Percentiles rank a stretch among this genome's conserved stretches.
Conservation (phyloP, 2,113 vertebrate species). For the Acinonyx jubatus region DNA sequence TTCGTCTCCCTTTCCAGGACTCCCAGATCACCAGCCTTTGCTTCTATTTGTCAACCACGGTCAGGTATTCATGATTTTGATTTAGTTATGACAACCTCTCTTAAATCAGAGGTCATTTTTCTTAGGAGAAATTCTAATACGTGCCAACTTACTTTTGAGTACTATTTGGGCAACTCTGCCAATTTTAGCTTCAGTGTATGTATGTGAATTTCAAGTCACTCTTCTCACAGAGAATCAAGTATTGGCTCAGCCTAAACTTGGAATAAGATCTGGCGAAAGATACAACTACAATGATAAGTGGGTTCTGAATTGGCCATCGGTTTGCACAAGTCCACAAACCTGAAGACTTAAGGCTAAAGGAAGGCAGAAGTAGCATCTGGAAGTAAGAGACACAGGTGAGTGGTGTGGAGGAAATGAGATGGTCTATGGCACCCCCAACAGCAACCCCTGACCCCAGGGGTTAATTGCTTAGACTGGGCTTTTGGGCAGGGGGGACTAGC, state of each 20-base stretch:
- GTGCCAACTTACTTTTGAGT: neutral
- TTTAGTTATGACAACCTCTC: neutral
- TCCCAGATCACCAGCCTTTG: neutral
- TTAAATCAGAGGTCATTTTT: neutral
- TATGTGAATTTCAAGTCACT: neutral
- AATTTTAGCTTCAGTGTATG: neutral
- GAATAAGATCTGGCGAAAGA: neutral
- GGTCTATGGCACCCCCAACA: neutral
- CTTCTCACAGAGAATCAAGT: neutral
- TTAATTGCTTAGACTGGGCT: neutral
- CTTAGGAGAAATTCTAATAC: neutral
- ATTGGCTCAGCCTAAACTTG: neutral
- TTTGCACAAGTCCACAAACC: neutral
- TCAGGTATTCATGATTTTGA: neutral
- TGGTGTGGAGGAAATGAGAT: too few species aligned
- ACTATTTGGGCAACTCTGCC: neutral
- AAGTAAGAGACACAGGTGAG: neutral
- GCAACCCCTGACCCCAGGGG: neutral
- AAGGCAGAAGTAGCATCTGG: neutral
- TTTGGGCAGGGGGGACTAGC: neutral
- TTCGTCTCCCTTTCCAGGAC: neutral
- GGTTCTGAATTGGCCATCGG: neutral
- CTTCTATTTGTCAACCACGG: neutral
- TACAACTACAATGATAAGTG: neutral
- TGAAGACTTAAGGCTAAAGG: neutral